Conservation (phyloP, 2,888 invertebrate species). For the Synergus itoensis region DNA sequence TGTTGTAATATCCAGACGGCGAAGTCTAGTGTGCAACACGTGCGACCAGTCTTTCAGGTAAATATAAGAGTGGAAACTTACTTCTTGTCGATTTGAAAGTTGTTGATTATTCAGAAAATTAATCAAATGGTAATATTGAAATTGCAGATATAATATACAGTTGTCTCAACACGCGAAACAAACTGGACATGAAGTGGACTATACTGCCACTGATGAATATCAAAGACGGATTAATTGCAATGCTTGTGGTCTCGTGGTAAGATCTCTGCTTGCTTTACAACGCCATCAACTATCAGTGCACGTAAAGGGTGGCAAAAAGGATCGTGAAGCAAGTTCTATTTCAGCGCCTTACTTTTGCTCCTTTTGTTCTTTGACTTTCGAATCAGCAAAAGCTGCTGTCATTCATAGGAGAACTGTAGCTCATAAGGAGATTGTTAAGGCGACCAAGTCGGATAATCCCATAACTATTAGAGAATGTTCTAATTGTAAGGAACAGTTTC, state of each 20-base stretch:
- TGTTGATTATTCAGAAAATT: neutral
- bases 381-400: conserved; percentile 81
- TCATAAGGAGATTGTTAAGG: conserved; percentile 82
- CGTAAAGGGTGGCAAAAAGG: conserved; percentile 64
- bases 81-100: neutral
- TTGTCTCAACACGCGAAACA: conserved; percentile 82
- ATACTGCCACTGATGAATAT: conserved; percentile 83
- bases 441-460: conserved; percentile 48
- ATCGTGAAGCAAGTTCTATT: conserved; percentile 40
- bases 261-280: conserved; percentile 83
- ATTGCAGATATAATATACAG: conserved; percentile 88
- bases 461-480: conserved; percentile 80
- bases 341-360: conserved; percentile 82
- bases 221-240: conserved; percentile 83
- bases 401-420: conserved; percentile 83
- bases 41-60: conserved; percentile 84
- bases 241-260: conserved; percentile 81
- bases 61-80: neutral
- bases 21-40: conserved; percentile 82
- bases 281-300: conserved; percentile 84
- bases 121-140: neutral
- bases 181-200: conserved; percentile 79
- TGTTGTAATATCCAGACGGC: conserved; percentile 86
- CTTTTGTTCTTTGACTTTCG: conserved; percentile 84
- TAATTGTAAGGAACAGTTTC: conserved; percentile 80